phyloP scores from a whole-genome alignment of 1,140 invertebrate species.

The Platyscapa corneri region DNA sequence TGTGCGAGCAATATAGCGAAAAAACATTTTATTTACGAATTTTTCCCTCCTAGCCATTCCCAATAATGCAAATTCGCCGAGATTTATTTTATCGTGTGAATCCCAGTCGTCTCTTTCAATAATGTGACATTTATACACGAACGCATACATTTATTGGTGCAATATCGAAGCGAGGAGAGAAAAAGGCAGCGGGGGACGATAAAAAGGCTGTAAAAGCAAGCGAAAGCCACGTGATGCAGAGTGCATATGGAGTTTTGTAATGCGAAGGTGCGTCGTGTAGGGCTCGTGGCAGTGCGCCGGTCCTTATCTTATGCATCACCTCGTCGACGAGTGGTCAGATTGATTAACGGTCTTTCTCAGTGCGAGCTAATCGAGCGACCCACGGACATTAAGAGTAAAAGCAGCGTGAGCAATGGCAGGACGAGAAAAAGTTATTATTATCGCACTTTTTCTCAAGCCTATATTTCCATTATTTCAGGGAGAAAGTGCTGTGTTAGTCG shows the following conservation, averaged over 20 bases:
- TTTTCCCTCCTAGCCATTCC: background rate
- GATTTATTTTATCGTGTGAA: background rate
- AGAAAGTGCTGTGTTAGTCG: background rate
- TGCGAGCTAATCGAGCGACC: background rate
- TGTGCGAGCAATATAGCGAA: too few relatives aligned
- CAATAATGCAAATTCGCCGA: background rate
- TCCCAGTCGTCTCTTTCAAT: background rate
- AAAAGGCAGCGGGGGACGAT: background rate
- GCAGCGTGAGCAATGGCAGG: too few relatives aligned
- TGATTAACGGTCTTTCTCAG: constrained; percentile 44
- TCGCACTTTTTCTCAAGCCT: background rate
- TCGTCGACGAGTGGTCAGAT: constrained; percentile 6
- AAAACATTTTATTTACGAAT: background rate
- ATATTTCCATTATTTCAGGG: background rate
- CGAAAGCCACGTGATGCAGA: constrained; percentile 8
- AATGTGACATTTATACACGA: background rate
- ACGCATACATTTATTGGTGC: background rate
- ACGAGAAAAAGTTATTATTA: background rate
- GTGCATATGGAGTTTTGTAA: background rate
- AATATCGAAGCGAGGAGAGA: background rate
- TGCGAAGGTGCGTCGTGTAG: background rate
- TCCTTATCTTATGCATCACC: constrained; percentile 36
- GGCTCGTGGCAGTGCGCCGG: background rate
- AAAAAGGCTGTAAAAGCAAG: constrained; percentile 22
- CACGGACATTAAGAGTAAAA: background rate